phyloP scores from a whole-genome alignment of 2,113 vertebrate genomes.

The Protobothrops flavoviridis region DNA sequence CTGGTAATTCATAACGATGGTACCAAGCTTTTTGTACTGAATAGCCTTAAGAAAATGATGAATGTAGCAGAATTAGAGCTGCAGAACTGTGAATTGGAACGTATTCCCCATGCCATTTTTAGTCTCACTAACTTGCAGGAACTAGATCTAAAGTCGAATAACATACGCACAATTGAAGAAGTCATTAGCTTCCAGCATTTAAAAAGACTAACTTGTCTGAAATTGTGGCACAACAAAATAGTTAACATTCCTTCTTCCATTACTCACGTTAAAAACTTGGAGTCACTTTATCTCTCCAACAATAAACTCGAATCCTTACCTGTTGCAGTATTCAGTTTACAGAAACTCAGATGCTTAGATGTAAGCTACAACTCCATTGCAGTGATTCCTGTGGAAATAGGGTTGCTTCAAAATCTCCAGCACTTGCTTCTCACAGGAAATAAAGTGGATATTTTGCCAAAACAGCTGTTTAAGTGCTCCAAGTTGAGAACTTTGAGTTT shows the following conservation, averaged over 20 bases:
- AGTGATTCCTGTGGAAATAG: conserved; percentile 85
- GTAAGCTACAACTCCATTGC: conserved; percentile 90
- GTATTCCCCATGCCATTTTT: conserved; percentile 97
- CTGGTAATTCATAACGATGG: conserved; percentile 96
- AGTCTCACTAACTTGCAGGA: conserved; percentile 96
- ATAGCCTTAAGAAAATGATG: conserved; percentile 98
- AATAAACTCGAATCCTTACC: conserved; percentile 96
- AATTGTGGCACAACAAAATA: conserved; percentile 98
- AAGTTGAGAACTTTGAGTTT: conserved; percentile 92
- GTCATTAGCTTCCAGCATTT: conserved; percentile 98
- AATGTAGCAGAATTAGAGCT: conserved; percentile 93
- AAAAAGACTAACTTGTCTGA: conserved; percentile 93
- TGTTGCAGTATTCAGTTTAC: conserved; percentile 86
- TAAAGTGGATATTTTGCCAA: conserved; percentile 90
- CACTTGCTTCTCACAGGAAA: conserved; percentile 91
- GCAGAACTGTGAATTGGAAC: conserved; percentile 95
- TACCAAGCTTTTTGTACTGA: conserved; percentile 94
- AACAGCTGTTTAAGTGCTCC: conserved; percentile 93
- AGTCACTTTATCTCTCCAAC: conserved; percentile 93
- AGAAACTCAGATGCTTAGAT: conserved; percentile 92
- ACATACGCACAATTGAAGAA: conserved; percentile 96
- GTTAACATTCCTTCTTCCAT: conserved; percentile 92
- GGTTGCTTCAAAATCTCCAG: conserved; percentile 92
- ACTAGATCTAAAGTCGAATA: conserved; percentile 95
- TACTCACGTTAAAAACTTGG: conserved; percentile 91